phyloP scores from a whole-genome alignment of 2,797 vertebrate genomes.

The Micromesistius poutassou region DNA sequence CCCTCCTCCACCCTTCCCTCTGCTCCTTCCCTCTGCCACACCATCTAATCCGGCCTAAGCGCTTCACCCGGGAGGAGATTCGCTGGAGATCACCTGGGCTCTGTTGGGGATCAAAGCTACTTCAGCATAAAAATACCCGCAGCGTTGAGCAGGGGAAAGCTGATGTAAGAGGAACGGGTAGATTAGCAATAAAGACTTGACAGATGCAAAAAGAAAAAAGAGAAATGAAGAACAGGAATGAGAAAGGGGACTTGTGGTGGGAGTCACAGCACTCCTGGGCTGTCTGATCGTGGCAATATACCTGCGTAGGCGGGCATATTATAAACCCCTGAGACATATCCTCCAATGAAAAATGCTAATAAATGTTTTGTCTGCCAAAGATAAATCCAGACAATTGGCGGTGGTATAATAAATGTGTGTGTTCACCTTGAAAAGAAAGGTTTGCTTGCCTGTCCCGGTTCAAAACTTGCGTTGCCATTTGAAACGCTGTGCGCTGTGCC shows the following conservation, averaged over 20 bases:
- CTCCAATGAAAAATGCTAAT: not conserved
- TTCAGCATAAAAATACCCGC: slow-evolving; percentile 53
- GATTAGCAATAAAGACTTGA: slow-evolving; percentile 64
- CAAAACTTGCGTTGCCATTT: slow-evolving; percentile 35
- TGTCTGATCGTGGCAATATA: slow-evolving; percentile 33
- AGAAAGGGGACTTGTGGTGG: not conserved
- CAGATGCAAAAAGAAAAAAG: slow-evolving; percentile 41
- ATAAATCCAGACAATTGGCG: slow-evolving; percentile 5
- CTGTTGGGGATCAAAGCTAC: slow-evolving; percentile 65
- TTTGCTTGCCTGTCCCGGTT: slow-evolving; percentile 43
- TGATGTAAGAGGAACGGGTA: slow-evolving; percentile 63
- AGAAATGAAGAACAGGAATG: slow-evolving; percentile 20
- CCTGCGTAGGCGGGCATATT: slow-evolving; percentile 24
- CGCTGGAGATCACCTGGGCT: slow-evolving; percentile 62
- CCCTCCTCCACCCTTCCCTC: not conserved
- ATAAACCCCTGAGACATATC: slow-evolving; percentile 30
- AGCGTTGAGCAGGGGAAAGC: slow-evolving; percentile 53
- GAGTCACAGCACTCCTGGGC: slow-evolving; percentile 44
- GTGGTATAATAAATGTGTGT: slow-evolving; percentile 33
- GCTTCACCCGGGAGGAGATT: slow-evolving; percentile 64
- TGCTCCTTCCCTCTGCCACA: slow-evolving; percentile 41
- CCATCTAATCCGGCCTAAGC: slow-evolving; percentile 73
- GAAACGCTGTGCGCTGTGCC: slow-evolving; percentile 39
- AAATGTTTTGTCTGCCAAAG: slow-evolving; percentile 20
- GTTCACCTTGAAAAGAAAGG: slow-evolving; percentile 12